Percentiles rank a stretch among this genome's conserved stretches.
phyloP scores from a whole-genome alignment of 2,888 invertebrate genomes.

The Adelphocoris suturalis region DNA sequence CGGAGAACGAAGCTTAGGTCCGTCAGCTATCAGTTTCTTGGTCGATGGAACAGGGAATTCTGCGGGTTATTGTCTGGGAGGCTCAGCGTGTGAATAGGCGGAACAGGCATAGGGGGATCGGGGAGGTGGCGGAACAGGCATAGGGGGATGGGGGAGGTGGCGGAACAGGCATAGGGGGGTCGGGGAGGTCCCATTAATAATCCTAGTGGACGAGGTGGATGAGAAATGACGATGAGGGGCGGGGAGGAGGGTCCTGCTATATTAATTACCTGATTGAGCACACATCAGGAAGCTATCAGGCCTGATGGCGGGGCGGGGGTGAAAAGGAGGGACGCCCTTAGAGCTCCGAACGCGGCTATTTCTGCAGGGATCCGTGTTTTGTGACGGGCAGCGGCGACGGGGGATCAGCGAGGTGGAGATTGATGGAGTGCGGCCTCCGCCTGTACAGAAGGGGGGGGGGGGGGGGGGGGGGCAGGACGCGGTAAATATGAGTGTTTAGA shows the following conservation, averaged over 20 bases:
- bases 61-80: neutral
- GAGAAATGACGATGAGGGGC: neutral
- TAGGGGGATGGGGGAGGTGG: too few species aligned
- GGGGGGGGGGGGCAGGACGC: neutral
- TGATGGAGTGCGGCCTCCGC: neutral
- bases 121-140: neutral
- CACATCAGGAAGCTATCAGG: neutral
- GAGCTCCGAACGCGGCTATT: too few species aligned
- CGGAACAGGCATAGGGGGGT: neutral
- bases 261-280: slow-evolving; percentile 1
- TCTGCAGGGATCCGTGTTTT: too few species aligned
- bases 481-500: slow-evolving; percentile 58
- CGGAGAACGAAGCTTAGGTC: too few species aligned
- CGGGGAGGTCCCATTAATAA: neutral
- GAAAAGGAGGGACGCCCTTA: too few species aligned
- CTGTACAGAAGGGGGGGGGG: neutral
- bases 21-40: too few species aligned
- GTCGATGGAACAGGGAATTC: too few species aligned
- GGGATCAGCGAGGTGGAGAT: neutral
- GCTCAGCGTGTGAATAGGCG: neutral
- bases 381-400: neutral
- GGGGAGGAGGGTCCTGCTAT: neutral
- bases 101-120: neutral
- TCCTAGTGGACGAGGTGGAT: neutral
- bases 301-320: too few species aligned